Conservation (phyloP, 2,888 invertebrate species). For the Agriopis aurantiaria region DNA sequence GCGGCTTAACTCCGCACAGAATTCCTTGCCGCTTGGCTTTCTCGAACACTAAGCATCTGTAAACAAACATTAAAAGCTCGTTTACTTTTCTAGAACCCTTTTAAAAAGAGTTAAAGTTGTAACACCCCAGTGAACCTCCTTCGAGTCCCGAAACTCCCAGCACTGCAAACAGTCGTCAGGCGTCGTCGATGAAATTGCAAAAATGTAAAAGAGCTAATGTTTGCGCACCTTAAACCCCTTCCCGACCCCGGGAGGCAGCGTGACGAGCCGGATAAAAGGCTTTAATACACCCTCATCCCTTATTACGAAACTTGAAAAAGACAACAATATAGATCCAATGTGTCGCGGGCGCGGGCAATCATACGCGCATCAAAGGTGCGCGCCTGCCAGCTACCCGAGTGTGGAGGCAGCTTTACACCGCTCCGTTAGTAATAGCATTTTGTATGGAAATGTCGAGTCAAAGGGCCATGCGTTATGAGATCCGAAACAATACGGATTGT, state of each 20-base stretch:
- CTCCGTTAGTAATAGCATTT: slow-evolving; percentile 73
- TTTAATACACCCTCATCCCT: slow-evolving; percentile 87
- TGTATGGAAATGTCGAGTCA: slow-evolving; percentile 76
- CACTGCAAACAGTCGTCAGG: slow-evolving; percentile 79
- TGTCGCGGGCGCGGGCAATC: slow-evolving; percentile 86
- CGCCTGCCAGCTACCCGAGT: slow-evolving; percentile 78
- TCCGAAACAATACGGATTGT: slow-evolving; percentile 83
- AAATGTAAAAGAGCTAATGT: slow-evolving; percentile 87
- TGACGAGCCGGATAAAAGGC: slow-evolving; percentile 87
- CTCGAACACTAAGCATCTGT: slow-evolving; percentile 62
- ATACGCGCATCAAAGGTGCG: slow-evolving; percentile 85
- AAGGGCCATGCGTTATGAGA: slow-evolving; percentile 84
- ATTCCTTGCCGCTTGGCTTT: slow-evolving; percentile 61
- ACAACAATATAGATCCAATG: slow-evolving; percentile 86
- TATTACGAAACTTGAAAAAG: slow-evolving; percentile 87
- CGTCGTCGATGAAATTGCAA: slow-evolving; percentile 85
- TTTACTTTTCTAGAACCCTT: slow-evolving; percentile 73
- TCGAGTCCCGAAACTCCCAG: slow-evolving; percentile 65
- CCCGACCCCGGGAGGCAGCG: slow-evolving; percentile 80
- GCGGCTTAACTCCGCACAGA: slow-evolving; percentile 70
- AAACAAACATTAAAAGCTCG: slow-evolving; percentile 74
- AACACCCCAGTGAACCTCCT: slow-evolving; percentile 66
- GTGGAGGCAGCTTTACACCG: slow-evolving; percentile 78
- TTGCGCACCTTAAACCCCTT: slow-evolving; percentile 86
- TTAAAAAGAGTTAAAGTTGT: slow-evolving; percentile 76